Base-by-base conservation (phyloP, 2,113 vertebrate species). In the Ciconia maguari region DNA sequence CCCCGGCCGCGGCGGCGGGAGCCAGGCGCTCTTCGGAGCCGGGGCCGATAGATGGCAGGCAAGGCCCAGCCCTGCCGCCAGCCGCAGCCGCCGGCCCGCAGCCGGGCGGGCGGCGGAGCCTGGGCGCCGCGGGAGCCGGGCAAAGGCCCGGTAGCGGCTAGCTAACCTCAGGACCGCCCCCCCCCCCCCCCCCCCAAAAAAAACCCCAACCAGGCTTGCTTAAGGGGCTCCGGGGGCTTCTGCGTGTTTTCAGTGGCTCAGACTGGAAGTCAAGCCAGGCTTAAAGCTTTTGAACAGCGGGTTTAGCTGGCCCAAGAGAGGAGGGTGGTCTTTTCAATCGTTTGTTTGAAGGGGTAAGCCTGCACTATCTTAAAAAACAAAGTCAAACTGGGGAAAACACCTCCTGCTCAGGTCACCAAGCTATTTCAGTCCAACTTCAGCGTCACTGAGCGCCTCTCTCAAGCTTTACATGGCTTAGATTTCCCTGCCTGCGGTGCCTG, bases 21-120 rank as follows among this genome's bases (percentile, higher is more conserved):
- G 27, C 30, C 81, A 4, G 62, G 36, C 49, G 70, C 85, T 58
- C 61, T 97, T 93, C 93, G 92, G 51, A 15, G 17, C 8, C 49
- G n/a, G 94, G 62, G 42, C 98, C 97, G 96, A 98, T 98, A 98
- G 98, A 78, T 98, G 98, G 98, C 98, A 98, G 98, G 94, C 83
- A 78, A 76, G 93, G 78, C 96, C 90, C 97, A 83, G n/a, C 4
- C 22, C 82, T 72, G 71, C n/a, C 16, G 1, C 21, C 21, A 68
- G 8, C 11, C 0, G 1, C 18, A 0, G 29, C 6, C n/a, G 25
- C 34, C 1, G 1, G 4, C 12, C 58, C 0, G 16, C 70, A 7
- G 60, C 15, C 49, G 57, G 46, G 27, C 8, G 14, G 49, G 34
- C 26, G 29, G 29, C 44, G 1, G 26, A 5, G 49, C 41, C n/a